A percentile compares a stretch with the other conserved stretches of the same genome.
Conservation (phyloP, 2,797 vertebrate genomes). For the Acanthurus lineatus region DNA sequence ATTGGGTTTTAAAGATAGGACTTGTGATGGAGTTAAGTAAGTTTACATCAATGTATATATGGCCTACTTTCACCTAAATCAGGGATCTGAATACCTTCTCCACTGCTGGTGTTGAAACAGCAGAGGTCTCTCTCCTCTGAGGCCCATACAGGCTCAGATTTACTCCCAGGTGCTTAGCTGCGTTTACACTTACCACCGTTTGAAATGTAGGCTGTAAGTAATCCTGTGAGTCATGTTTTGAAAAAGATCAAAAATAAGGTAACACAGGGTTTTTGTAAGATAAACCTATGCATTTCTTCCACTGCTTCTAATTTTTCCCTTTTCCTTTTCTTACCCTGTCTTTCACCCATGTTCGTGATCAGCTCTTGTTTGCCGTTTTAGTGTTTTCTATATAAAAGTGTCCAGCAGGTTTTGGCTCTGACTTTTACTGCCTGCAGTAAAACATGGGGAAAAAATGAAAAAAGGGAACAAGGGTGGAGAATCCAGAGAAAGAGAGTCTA, state of each 20-base stretch:
- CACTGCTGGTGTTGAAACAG: slow-evolving; percentile 12
- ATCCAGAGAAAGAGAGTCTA: slow-evolving; percentile 56
- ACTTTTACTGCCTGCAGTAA: slow-evolving; percentile 73
- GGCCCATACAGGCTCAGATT: neutral
- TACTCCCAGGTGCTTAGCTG: neutral
- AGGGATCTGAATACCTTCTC: neutral
- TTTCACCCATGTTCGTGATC: slow-evolving; percentile 82
- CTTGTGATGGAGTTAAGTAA: neutral
- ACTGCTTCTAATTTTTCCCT: neutral
- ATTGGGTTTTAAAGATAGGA: neutral
- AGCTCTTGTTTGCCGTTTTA: slow-evolving; percentile 84
- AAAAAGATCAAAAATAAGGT: too few relatives aligned
- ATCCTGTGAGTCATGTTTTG: too few relatives aligned
- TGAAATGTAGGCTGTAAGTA: neutral
- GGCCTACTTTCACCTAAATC: neutral
- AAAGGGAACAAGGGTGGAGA: slow-evolving; percentile 51
- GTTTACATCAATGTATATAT: neutral
- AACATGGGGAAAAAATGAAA: slow-evolving; percentile 44
- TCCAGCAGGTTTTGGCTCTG: slow-evolving; percentile 78
- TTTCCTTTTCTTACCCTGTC: slow-evolving; percentile 33
- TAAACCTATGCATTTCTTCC: neutral
- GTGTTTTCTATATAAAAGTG: slow-evolving; percentile 86
- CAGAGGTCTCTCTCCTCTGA: slow-evolving; percentile 41
- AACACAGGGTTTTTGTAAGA: neutral
- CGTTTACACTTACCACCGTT: neutral